Conservation (phyloP, 2,888 invertebrate genomes). For the Megastigmus dorsalis region DNA sequence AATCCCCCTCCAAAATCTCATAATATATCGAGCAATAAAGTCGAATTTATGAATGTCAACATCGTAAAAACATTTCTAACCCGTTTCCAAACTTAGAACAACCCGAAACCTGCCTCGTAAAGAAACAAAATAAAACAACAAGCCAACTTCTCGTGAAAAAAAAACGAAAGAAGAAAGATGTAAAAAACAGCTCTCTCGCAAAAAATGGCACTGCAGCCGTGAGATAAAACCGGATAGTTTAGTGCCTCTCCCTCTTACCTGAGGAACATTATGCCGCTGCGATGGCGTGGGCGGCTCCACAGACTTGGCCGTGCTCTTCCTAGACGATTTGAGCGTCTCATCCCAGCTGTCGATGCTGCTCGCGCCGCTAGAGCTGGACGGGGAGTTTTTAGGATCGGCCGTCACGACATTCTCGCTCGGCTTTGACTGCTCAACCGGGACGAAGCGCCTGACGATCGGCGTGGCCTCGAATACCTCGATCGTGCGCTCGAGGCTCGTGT, state of each 20-base stretch:
- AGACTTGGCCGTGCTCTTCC: constrained; percentile 3
- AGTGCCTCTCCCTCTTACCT: constrained; percentile 21
- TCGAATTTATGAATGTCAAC: too few species aligned
- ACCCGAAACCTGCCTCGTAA: too few species aligned
- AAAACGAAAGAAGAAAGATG: background rate
- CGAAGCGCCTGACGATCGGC: constrained; percentile 50
- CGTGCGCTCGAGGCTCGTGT: constrained; percentile 62
- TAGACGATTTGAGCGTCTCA: background rate
- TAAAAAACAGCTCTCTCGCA: background rate
- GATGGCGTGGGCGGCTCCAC: constrained; percentile 28
- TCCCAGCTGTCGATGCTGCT: constrained; percentile 66
- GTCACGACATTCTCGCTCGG: too few species aligned
- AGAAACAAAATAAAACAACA: too few species aligned
- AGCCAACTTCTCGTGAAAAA: too few species aligned
- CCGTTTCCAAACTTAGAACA: too few species aligned
- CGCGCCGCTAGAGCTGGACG: constrained; percentile 61
- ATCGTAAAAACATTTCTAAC: too few species aligned
- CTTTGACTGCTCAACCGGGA: background rate
- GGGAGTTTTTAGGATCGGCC: constrained; percentile 45
- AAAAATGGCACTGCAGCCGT: background rate
- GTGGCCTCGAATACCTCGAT: constrained; percentile 65
- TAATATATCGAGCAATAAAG: too few species aligned
- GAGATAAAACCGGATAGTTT: constrained; percentile 16
- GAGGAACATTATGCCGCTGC: constrained; percentile 35
- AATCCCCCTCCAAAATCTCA: too few species aligned